A percentile compares a stretch with the other conserved stretches of the same genome.
These are phyloP conservation scores for Calcarius ornatus DNA, from an alignment of 2,113 vertebrate species.

Conservation along the genomic window DNA sequence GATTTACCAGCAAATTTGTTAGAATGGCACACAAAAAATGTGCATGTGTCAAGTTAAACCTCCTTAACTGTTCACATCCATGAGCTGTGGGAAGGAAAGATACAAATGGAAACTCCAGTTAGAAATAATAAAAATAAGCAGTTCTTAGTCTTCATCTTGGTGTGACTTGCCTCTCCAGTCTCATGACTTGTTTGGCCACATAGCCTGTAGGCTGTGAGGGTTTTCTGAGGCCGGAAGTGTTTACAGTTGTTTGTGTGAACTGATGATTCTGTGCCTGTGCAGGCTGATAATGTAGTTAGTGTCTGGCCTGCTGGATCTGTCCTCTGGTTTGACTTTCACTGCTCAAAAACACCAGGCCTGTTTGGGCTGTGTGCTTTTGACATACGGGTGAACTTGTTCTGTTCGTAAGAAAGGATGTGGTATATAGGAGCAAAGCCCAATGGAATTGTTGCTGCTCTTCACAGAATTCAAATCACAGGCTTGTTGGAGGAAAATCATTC, in stretches of 20 bases:
- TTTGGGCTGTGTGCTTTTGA: background rate
- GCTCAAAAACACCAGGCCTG: background rate
- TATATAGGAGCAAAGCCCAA: background rate
- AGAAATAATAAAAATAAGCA: background rate
- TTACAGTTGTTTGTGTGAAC: background rate
- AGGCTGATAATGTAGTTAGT: background rate
- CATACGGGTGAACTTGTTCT: background rate
- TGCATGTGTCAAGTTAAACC: background rate
- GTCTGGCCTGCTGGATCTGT: background rate
- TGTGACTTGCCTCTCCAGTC: background rate
- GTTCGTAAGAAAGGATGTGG: background rate
- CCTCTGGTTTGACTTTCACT: background rate
- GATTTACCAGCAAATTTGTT: background rate
- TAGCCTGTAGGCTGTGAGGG: background rate
- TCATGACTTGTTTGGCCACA: background rate
- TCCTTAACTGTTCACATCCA: background rate
- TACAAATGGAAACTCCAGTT: background rate
- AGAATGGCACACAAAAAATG: background rate
- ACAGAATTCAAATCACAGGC: background rate
- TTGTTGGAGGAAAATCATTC: background rate
- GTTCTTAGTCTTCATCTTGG: background rate
- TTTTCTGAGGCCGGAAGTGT: background rate
- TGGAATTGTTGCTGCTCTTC: background rate
- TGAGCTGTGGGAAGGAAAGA: background rate
- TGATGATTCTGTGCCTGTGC: background rate